A percentile compares a stretch with the other conserved stretches of the same genome.
These are phyloP conservation scores for Glossophaga mutica DNA, from an alignment of 2,797 vertebrate genomes.

Conservation along the genomic window DNA sequence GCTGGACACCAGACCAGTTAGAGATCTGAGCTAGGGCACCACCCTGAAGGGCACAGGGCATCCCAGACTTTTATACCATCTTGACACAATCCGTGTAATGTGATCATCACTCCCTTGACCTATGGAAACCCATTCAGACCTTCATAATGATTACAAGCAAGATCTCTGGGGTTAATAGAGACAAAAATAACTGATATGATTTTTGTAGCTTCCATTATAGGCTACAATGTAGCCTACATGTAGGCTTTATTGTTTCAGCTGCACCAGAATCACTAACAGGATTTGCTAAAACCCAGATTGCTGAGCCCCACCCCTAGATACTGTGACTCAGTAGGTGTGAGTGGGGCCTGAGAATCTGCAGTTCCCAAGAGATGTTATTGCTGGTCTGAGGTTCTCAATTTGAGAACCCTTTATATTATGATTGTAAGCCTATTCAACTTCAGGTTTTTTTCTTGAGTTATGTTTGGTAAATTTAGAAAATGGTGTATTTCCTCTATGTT, in stretches of 20 bases:
- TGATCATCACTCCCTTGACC: not conserved
- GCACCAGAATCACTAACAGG: not conserved
- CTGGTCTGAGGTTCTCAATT: not conserved
- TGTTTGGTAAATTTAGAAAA: constrained; percentile 11
- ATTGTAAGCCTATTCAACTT: not conserved
- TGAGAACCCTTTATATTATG: not conserved
- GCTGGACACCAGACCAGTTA: not conserved
- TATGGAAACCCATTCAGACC: not conserved
- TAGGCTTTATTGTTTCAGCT: not conserved
- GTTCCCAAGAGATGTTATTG: not conserved
- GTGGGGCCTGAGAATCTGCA: not conserved
- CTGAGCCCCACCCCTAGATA: not conserved
- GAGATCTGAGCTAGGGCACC: not conserved
- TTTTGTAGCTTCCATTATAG: not conserved
- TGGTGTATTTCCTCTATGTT: not conserved
- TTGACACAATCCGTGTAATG: not conserved
- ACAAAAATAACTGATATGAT: not conserved
- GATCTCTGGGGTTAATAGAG: not conserved
- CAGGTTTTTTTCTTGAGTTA: not conserved
- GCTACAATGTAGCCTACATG: no score
- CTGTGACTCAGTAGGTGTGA: not conserved
- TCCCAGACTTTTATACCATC: not conserved
- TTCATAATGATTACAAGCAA: not conserved
- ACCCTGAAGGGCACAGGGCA: not conserved
- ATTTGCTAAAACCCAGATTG: not conserved